Evolutionary conservation across 2,113 vertebrate species (phyloP), one percentile per base, ranked within the genome.

Genomic region (Gallinago jamesoni): DNA sequence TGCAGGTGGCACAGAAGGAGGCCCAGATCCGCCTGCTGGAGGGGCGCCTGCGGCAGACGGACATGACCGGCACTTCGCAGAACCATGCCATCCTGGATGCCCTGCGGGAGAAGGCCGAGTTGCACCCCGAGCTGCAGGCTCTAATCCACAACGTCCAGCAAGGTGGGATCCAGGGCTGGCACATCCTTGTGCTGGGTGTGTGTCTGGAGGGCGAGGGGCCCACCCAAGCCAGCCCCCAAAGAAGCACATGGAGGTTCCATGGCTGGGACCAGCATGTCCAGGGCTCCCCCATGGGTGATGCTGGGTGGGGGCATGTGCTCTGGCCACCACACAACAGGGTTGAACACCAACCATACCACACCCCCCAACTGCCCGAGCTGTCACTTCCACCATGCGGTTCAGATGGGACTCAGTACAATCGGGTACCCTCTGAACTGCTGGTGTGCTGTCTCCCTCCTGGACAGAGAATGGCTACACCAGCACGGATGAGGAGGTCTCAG

Each of bases 1-100:
- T 99, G 78, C 99, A 99, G 90, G 99, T 99, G 77, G 99, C 99
- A 20, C 99, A 99, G 97, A 99, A 99, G 90, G 99, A 99, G 81
- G 98, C 99, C 12, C 99, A 99, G 98, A 98, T 99, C 87, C 97
- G 99, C 12, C 98, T 99, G 77, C 95, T 99, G 91, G 99, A 99
- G 92, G 99, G 99, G 9, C 99, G 99, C 37, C 98, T 99, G 95
- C 98, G 98, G 86, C 99, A 99, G 97, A 98, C 98, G 0, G 99
- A 99, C 14, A 70, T 98, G 94, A 98, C 98, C 2, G 97, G 98
- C 95, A 98, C 99, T 5, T 98, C 99, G 0, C 99, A 99, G 93
- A 99, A 99, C 96, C 99, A 99, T 37, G 97, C 99, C 52, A 98
- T 99, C 89, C 98, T 99, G 41, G 99, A 99, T 0, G 99, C 99